A percentile compares a stretch with the other conserved stretches of the same genome.
phyloP scores from a whole-genome alignment of 2,113 vertebrate genomes.

The Elaphurus davidianus region DNA sequence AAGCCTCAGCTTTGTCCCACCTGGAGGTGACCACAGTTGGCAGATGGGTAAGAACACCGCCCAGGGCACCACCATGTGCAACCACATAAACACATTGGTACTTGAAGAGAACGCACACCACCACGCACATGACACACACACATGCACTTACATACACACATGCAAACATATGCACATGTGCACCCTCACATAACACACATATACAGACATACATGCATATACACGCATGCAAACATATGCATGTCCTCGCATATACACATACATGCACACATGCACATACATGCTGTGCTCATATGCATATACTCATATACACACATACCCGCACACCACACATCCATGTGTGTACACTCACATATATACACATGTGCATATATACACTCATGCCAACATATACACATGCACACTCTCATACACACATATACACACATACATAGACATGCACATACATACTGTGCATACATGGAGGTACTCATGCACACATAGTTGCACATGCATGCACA shows the following conservation, averaged over 20 bases:
- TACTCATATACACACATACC: background rate
- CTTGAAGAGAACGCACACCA: fast-evolving
- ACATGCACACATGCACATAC: background rate
- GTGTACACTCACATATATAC: background rate
- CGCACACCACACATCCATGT: background rate
- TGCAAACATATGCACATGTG: fast-evolving
- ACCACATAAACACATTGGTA: background rate
- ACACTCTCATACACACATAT: background rate
- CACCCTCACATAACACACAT: background rate
- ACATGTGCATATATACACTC: background rate
- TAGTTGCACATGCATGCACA: background rate
- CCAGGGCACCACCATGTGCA: background rate
- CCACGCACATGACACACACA: background rate
- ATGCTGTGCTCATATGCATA: background rate
- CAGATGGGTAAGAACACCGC: background rate
- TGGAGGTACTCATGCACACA: background rate
- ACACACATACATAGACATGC: background rate
- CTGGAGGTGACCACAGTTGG: fast-evolving
- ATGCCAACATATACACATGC: fast-evolving
- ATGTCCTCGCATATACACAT: fast-evolving
- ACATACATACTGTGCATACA: background rate
- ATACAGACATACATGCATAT: background rate
- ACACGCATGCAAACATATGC: background rate
- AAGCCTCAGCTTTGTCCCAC: background rate
- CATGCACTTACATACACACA: background rate